Conservation (phyloP, 1,140 invertebrate species). For the Drosophila nikananu region DNA sequence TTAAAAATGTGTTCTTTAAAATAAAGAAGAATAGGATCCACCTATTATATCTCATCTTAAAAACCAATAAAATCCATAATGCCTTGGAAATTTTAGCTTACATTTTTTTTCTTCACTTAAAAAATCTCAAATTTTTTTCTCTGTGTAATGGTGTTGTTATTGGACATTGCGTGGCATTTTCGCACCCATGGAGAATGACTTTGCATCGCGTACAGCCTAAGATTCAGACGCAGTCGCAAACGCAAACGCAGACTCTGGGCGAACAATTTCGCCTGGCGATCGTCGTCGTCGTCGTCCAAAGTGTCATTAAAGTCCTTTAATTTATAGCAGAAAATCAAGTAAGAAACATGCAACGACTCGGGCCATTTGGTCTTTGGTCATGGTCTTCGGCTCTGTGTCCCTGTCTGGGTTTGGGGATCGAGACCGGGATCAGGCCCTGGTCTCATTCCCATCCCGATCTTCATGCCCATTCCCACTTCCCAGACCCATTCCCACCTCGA, state of each 20-base stretch:
- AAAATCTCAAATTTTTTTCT: accelerated
- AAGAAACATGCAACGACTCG: slow-evolving; percentile 81
- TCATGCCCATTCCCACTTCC: slow-evolving; percentile 28
- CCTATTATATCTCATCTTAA: too few relatives aligned
- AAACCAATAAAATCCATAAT: not conserved
- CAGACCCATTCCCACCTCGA: slow-evolving; percentile 22
- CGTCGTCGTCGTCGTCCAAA: slow-evolving; percentile 67
- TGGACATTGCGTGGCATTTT: slow-evolving; percentile 81
- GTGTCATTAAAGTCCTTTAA: slow-evolving; percentile 84
- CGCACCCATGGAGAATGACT: slow-evolving; percentile 74
- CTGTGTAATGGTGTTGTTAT: slow-evolving; percentile 36
- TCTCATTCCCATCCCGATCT: slow-evolving; percentile 27
- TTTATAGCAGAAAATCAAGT: slow-evolving; percentile 83
- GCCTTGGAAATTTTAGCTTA: not conserved
- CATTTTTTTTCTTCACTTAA: not conserved
- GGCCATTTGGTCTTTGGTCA: slow-evolving; percentile 56
- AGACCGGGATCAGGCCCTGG: slow-evolving; percentile 22
- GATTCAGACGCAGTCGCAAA: slow-evolving; percentile 52
- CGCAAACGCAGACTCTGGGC: slow-evolving; percentile 47
- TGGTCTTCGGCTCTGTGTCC: slow-evolving; percentile 49
- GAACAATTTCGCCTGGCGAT: slow-evolving; percentile 78
- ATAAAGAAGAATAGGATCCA: too few relatives aligned
- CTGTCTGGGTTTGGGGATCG: slow-evolving; percentile 31
- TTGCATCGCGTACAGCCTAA: slow-evolving; percentile 41
- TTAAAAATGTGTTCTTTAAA: too few relatives aligned